Base-by-base conservation (phyloP, 1,140 invertebrate species). In the Bombus cullumanus region DNA sequence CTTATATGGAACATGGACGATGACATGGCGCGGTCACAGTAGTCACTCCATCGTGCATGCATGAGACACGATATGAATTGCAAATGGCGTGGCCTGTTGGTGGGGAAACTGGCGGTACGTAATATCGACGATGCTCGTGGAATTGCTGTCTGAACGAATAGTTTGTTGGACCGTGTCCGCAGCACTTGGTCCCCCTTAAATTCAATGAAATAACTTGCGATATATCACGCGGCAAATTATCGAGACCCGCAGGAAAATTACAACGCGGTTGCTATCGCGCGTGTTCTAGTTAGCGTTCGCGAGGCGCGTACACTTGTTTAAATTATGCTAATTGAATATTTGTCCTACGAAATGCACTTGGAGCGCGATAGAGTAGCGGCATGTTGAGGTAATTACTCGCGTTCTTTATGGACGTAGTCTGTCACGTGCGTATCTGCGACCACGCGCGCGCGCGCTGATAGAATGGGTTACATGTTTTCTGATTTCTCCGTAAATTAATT, bases 61-160 rank as follows among this genome's bases (percentile, higher is more conserved):
- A 90, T 90, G 89, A 88, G 90, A 91, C 90, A 71, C 87, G 90
- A 91, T 91, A 91, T 91, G 90, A 91, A 91, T 91, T 91, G 90
- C 89, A 91, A 91, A 91, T 91, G 79, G 64, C 74, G 90, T 82
- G 78, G 81, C 80, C 37, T 71, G 76, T 41, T 69, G 78, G 76
- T 71, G 69, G 83, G 64, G 37, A 47, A 39, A 47, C 47, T 43
- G 84, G 64, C 15, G 76, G 79, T 87, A 85, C 72, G 85, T 91
- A 91, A 91, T 91, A 91, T 91, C 69, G 87, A 69, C 71, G 71
- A 79, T 85, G 86, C 77, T 73, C 62, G 86, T 72, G 59, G 86
- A 87, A 87, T 80, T 86, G 84, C 59, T 89, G 89, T 87, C 79
- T 64, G 69, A 86, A 84, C 82, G 83, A 91, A 82, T 91, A 91